Evolutionary conservation across 2,113 vertebrate species (phyloP).

Genomic region (Deroptyus accipitrinus): DNA sequence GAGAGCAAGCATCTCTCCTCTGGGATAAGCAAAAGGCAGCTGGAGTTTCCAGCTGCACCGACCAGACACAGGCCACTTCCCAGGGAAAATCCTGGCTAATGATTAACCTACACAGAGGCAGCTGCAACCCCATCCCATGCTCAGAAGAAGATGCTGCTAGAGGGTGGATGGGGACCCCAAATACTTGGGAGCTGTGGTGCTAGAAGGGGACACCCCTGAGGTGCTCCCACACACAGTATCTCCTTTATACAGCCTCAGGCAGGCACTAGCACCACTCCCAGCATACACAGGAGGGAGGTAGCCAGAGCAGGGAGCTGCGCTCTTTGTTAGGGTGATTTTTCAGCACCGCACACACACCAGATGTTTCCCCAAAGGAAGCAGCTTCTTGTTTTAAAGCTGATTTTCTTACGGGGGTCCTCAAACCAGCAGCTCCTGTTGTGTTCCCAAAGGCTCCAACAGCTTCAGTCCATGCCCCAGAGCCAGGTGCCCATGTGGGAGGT

Average conservation of each 20-base stretch:
- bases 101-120: neutral
- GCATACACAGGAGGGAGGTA: accelerated
- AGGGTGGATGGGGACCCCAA: neutral
- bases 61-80: neutral
- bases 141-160: neutral
- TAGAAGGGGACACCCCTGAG: neutral
- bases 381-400: neutral
- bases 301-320: neutral
- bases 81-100: neutral
- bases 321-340: neutral
- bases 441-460: neutral
- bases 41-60: neutral
- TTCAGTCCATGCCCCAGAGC: too few species aligned
- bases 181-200: accelerated
- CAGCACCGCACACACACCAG: neutral
- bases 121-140: accelerated
- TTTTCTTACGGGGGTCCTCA: neutral
- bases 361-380: neutral
- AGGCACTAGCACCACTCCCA: accelerated
- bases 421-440: accelerated
- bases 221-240: neutral
- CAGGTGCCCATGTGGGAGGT: neutral
- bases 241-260: neutral
- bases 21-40: neutral
- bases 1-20: neutral